Evolutionary conservation across 30 jellyfish, hydroid and myxozoan genomes (phyloP), one percentile per base, ranked within the genome.

Genomic region (Turritopsis dohrnii): DNA sequence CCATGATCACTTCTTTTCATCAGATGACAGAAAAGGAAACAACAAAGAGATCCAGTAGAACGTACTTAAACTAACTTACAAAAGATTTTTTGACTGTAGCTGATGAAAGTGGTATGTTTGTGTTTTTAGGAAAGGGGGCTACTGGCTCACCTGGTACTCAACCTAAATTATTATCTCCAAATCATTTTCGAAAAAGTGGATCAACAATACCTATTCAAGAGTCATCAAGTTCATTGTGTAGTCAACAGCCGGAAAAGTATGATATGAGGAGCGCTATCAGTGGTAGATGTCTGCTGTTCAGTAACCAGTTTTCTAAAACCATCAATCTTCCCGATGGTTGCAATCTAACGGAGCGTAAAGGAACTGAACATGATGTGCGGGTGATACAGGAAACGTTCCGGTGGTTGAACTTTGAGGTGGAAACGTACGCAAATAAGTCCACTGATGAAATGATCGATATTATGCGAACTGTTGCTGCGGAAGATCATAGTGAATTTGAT

Each of bases 351-450:
- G 21, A 28, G n/a, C 81, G 87, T 52, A 21, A 7, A 24, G 87
- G 87, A 0, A 80, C 87, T 16, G 82, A 80, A n/a, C 19, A 52
- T 22, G 87, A 80, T 1, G 87, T 80, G 21, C 4, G 20, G 21
- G 53, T 3, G 0, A 18, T 80, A 21, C 8, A 53, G 16, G 52
- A 80, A 22, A 60, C 81, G 29, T 80, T 80, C 52, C 18, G 31
- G 22, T 80, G 87, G 87, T 80, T 80, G 81, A 65, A 65, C 0
- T 52, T 80, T 60, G 53, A 52, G 28, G 87, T 60, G 25, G 52
- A 23, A 16, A 21, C 52, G 19, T 13, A 80, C 26, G 84, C 19
- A n/a, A 52, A 80, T 1, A 16, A 24, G 4, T 23, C 52, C n/a
- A 8, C 29, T 16, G 26, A 65, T 23, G 60, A 80, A 19, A 80